Evolutionary conservation across 1,140 invertebrate species (phyloP).

Genomic region (Hermetia illucens): DNA sequence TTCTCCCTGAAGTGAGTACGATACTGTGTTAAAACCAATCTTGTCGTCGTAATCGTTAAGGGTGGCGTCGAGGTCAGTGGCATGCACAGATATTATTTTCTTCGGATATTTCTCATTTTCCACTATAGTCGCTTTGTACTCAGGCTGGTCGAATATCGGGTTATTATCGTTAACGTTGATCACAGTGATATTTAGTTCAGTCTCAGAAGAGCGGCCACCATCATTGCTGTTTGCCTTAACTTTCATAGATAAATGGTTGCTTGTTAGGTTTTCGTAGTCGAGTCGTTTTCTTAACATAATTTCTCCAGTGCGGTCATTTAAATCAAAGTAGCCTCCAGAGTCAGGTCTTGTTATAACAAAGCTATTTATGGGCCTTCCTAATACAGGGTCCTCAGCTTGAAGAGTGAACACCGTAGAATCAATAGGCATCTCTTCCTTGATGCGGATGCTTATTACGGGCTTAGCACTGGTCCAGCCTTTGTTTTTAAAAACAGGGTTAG

Average conservation of each 20-base stretch:
- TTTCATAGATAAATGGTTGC: conserved; percentile 47
- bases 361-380: conserved; percentile 42
- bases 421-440: conserved; percentile 65
- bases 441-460: conserved; percentile 46
- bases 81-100: conserved; percentile 50
- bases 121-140: conserved; percentile 51
- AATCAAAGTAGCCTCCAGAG: conserved; percentile 32
- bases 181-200: conserved; percentile 52
- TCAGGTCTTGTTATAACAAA: conserved; percentile 37
- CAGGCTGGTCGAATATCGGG: conserved; percentile 52
- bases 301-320: conserved; percentile 50
- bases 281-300: conserved; percentile 53
- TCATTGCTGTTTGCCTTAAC: conserved; percentile 56
- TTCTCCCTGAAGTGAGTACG: conserved; percentile 54
- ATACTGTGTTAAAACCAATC: conserved; percentile 49
- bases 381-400: conserved; percentile 56
- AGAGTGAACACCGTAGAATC: conserved; percentile 60
- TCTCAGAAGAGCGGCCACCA: conserved; percentile 45
- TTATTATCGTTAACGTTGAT: conserved; percentile 70
- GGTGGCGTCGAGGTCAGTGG: conserved; percentile 53
- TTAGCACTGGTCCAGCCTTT: conserved; percentile 49
- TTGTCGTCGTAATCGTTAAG: conserved; percentile 41
- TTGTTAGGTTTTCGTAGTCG: conserved; percentile 53
- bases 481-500: conserved; percentile 62
- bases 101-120: conserved; percentile 56